Base-by-base conservation (phyloP, 2,888 invertebrate genomes). In the Escarpia spicata region DNA sequence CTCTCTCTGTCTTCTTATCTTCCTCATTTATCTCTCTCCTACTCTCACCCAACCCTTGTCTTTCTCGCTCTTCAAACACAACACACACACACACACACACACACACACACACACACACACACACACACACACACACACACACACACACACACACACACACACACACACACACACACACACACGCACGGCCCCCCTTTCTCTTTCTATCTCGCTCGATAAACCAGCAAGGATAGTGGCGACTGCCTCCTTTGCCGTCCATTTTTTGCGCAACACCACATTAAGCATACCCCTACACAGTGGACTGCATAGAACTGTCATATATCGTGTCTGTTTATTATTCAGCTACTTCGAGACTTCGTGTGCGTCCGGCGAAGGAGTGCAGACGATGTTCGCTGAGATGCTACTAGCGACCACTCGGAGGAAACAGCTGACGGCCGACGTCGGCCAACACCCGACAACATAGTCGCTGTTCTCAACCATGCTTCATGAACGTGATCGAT, bases 281-380 rank as follows among this genome's bases (percentile, higher is more conserved):
- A 6, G 6, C 6, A 26, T 3, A 26, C 75, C 26, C 26, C 75
- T 26, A 2, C 26, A 75, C 3, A 75, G 1, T 52, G 43, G 31
- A 10, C 0, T 91, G 19, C 19, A 58, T 9, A 15, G 12, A 75
- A 75, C 26, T 75, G 19, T 75, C 19, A 26, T n/a, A 26, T 75
- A 6, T 75, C 26, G 19, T 92, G 75, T 92, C 44, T 52, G 52
- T 52, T 89, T 93, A 52, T 92, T 15, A 94, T 94, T n/a, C 95
- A 96, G 96, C 92, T 95, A 95, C 91, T 95, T 95, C 92, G 96
- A 96, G 93, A 95, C 96, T 0, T 96, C 96, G 31, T 95, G 96
- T 37, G 94, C 95, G 0, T 95, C 95, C 8, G 96, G 96, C 26
- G 96, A 96, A 45, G 96, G 96, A 8, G 95, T 96, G 15, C 94